Conservation (phyloP, 2,888 invertebrate genomes). For the Leptogaster cylindrica region DNA sequence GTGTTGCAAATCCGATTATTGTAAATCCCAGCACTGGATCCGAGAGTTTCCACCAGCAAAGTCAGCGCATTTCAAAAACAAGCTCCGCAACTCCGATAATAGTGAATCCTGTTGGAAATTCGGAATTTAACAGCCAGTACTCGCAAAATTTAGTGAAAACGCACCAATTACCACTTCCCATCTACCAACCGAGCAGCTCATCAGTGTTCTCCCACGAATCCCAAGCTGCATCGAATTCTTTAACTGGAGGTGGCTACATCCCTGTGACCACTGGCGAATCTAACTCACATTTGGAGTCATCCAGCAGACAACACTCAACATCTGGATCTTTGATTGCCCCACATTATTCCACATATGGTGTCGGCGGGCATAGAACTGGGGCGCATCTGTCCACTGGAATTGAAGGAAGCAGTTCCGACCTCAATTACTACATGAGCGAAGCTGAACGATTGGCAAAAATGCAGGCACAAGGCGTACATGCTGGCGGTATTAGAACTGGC, state of each 20-base stretch:
- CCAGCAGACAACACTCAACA: constrained; percentile 35
- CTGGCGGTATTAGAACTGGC: constrained; percentile 51
- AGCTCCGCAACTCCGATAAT: constrained; percentile 33
- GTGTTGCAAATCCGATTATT: constrained; percentile 18
- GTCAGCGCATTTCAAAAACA: constrained; percentile 45
- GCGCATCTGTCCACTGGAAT: constrained; percentile 6
- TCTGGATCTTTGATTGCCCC: constrained; percentile 36
- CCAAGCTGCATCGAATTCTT: constrained; percentile 43
- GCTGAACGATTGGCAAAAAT: constrained; percentile 57
- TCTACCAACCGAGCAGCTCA: constrained; percentile 32
- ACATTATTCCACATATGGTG: background rate
- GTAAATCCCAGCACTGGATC: constrained; percentile 48
- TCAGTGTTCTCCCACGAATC: constrained; percentile 32
- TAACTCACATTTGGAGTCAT: constrained; percentile 33
- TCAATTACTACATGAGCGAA: constrained; percentile 56
- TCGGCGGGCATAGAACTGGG: background rate
- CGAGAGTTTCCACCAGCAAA: constrained; percentile 50
- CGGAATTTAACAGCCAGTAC: constrained; percentile 46
- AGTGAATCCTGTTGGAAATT: constrained; percentile 44
- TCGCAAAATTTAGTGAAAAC: constrained; percentile 24
- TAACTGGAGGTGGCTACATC: constrained; percentile 36
- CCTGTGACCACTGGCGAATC: constrained; percentile 34
- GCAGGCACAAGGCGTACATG: constrained; percentile 53
- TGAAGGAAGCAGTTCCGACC: constrained; percentile 48
- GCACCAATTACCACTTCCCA: constrained; percentile 4